Evolutionary conservation across 1,140 invertebrate species (phyloP), one percentile per base, ranked within the genome.

Genomic region (Brachionus sp.): DNA sequence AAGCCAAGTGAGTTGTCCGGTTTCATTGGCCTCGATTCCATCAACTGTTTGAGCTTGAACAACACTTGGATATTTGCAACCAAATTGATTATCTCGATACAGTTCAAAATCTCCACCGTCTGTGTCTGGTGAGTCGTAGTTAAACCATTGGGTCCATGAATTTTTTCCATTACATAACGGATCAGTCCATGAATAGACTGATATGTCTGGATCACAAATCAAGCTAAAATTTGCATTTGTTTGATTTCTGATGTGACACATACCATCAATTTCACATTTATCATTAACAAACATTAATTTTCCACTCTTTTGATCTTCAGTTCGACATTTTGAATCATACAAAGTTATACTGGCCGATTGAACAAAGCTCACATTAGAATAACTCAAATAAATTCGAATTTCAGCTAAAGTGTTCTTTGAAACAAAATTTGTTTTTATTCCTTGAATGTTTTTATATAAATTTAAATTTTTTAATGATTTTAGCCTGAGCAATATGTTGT

Each of bases 101-200:
- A 66, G 23, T 29, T 80, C 77, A n/a, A 80, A 62, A 57, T 80
- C 77, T 57, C 77, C 77, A 7, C 53, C 77, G 10, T 53, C 77
- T 53, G 50, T 53, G 6, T 80, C 50, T 25, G 50, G 50, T 4
- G 25, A n/a, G 16, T 80, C 77, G 29, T 29, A 37, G 10, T 57
- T 66, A 66, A 35, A 80, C 77, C 77, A 80, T 37, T 80, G 10
- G 13, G 77, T 80, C 77, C 77, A 80, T 37, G 19, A 4, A 57
- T 80, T 80, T 2, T 80, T 13, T 37, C 77, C 50, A 35, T 62
- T 2, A 29, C 57, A 80, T 10, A 80, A 80, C 13, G 70, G 70
- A 46, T 75, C 70, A 9, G 33, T 80, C 57, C 50, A 80, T 19
- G 16, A n/a, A 5, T 13, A 6, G 16, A 19, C 23, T 35, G n/a